Conservation (phyloP, 2,113 vertebrate species). For the Smithornis capensis region DNA sequence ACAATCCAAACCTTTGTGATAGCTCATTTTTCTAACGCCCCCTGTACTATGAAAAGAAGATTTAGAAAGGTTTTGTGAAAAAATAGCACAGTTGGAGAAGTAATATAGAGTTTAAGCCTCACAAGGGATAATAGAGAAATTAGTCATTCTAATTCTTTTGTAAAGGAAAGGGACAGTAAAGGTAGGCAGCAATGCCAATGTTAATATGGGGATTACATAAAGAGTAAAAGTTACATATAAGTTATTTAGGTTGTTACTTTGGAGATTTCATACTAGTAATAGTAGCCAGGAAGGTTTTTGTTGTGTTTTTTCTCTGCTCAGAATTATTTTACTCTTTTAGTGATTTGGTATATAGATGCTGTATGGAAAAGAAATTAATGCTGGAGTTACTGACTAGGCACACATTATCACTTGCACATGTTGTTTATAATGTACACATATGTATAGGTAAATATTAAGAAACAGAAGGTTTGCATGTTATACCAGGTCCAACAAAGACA, state of each 20-base stretch:
- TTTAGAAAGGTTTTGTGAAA: not conserved
- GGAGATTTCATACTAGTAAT: not conserved
- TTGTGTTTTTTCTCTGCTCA: not conserved
- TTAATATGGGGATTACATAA: not conserved
- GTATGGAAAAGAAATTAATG: not conserved
- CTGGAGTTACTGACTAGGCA: not conserved
- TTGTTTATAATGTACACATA: not conserved
- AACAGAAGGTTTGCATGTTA: not conserved
- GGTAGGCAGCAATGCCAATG: not conserved
- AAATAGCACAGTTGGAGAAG: not conserved
- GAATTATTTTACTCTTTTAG: not conserved
- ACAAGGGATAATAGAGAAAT: not conserved
- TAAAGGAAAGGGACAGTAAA: not conserved
- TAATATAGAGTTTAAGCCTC: not conserved
- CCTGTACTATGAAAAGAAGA: not conserved
- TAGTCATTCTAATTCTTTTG: not conserved
- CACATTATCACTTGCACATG: rapidly evolving
- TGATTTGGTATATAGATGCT: not conserved
- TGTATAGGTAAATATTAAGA: not conserved
- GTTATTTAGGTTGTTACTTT: not conserved
- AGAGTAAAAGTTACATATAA: not conserved
- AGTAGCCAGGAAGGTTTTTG: not conserved
- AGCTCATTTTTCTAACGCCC: not conserved
- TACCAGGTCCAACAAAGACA: not conserved
- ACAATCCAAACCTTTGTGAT: not conserved